Conservation (phyloP, 2,797 vertebrate species). For the Pseudopleuronectes americanus region DNA sequence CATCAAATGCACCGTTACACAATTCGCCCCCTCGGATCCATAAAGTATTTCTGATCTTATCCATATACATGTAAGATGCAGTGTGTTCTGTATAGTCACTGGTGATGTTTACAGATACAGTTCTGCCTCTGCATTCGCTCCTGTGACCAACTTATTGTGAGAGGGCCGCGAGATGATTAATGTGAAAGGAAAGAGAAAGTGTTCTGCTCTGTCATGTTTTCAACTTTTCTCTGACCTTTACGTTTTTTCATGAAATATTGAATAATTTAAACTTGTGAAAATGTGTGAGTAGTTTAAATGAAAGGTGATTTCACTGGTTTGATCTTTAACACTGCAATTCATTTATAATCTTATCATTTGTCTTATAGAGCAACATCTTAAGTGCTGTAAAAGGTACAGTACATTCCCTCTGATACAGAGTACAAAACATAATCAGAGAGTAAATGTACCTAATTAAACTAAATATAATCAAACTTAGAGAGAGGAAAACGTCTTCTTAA, state of each 20-base stretch:
- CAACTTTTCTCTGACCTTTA: too few species aligned
- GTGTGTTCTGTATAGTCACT: background rate
- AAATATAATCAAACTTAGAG: background rate
- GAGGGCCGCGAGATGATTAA: background rate
- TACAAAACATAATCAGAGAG: background rate
- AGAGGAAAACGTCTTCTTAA: background rate
- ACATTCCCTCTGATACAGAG: background rate
- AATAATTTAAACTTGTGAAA: background rate
- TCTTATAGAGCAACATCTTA: background rate
- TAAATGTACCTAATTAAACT: background rate
- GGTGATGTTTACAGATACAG: too few species aligned
- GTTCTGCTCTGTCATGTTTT: background rate
- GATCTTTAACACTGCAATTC: too few species aligned
- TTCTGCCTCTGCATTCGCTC: too few species aligned
- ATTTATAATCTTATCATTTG: background rate
- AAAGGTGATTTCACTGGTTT: too few species aligned
- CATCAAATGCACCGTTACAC: too few species aligned
- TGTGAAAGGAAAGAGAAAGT: background rate
- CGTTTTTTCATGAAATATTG: background rate
- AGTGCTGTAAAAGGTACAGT: background rate
- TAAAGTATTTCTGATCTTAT: too few species aligned
- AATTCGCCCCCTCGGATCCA: too few species aligned
- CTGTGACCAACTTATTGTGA: background rate
- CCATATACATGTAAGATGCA: too few species aligned
- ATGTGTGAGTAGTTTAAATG: background rate